Evolutionary conservation across 2,888 invertebrate genomes (phyloP), one percentile per base, ranked within the genome.

Genomic region (Arge pagana): DNA sequence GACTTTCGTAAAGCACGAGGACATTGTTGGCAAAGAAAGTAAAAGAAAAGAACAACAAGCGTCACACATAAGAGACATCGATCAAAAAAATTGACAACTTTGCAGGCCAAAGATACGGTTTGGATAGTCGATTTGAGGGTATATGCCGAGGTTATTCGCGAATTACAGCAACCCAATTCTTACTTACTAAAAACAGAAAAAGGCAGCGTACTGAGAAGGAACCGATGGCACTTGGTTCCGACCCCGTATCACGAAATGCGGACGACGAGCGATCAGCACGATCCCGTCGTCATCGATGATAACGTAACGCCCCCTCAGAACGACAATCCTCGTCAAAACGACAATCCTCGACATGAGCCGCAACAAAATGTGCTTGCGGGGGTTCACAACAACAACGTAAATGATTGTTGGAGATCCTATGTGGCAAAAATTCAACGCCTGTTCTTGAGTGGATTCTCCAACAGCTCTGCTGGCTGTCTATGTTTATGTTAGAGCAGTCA

Each of bases 91-190:
- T 52, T 61, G 24, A 49, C 50, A 8, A 55, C 53, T 5, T 33
- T 63, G 1, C 1, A 8, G 3, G 24, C 13, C 4, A 60, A 60
- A n/a, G 61, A 62, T 3, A 15, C 39, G 6, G 63, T 64, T 1
- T 64, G 64, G 65, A 35, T 65, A 1, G 55, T 57, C 16, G 63
- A 64, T 51, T 33, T 59, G 43, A 31, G 58, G 11, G 36, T 35
- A n/a, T 51, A 51, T 30, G 37, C 28, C 10, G 30, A 18, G 15
- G 6, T 51, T 2, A 36, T 36, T 3, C 4, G 30, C 8, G 18
- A 4, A 18, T 2, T n/a, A 3, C 11, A 5, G 8, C 16, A 24
- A 8, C 37, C 51, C n/a, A 51, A 31, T n/a, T 43, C 51, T 4
- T 43, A 21, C 26, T 1, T 51, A 7, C 7, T 43, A 7, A 10